Conservation (phyloP, 2,113 vertebrate species). For the Colinus virginianus region DNA sequence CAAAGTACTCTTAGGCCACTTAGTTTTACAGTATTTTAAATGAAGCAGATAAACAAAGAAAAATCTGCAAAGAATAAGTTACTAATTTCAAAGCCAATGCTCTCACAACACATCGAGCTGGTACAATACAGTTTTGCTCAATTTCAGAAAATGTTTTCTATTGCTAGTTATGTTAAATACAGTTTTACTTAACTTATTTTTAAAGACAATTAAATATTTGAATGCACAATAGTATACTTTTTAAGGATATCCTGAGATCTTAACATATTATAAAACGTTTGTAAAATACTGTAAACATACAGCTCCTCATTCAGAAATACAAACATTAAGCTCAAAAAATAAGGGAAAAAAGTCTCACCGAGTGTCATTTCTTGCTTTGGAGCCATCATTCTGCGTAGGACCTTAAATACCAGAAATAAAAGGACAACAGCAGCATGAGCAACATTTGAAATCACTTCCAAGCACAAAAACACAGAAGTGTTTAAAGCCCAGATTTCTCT, state of each 20-base stretch:
- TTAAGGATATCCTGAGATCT: not conserved
- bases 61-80: not conserved
- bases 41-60: not conserved
- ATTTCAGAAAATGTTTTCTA: not conserved
- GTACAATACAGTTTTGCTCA: not conserved
- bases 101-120: not conserved
- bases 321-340: not conserved
- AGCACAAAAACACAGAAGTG: not conserved
- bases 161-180: not conserved
- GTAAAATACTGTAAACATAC: not conserved
- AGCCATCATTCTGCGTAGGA: constrained; percentile 83
- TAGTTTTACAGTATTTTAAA: not conserved
- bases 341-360: constrained; percentile 56
- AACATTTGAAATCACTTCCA: not conserved
- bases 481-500: not conserved
- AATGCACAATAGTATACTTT: not conserved
- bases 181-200: not conserved
- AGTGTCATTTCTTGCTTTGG: constrained; percentile 81
- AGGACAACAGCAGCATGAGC: constrained; percentile 8
- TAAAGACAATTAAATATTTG: not conserved
- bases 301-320: not conserved
- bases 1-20: no score
- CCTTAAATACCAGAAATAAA: constrained; percentile 75
- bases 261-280: not conserved
- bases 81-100: not conserved